Evolutionary conservation across 2,888 invertebrate species (phyloP), one percentile per base, ranked within the genome.

Genomic region (Drosophila picticornis): DNA sequence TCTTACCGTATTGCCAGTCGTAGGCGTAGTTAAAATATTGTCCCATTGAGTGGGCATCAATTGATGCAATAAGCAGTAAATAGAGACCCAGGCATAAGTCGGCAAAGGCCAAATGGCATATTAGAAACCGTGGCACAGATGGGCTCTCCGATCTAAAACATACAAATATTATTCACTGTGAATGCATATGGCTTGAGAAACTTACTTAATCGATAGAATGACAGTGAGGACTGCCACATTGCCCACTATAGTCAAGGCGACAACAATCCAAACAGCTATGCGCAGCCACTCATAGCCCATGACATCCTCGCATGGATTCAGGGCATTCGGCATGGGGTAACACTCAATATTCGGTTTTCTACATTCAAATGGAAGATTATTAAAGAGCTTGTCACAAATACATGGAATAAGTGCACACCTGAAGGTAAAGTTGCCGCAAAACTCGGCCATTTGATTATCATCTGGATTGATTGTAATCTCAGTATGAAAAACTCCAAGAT

Each of bases 21-120:
- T 96, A 98, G 4, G 98, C 98, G 92, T 96, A 96, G 92, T 98
- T 98, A 93, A 98, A 98, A 94, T 98, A 98, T 77, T 96, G 96
- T 3, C 97, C 97, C 87, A 96, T 96, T 0, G 98, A 98, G 82
- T 96, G 95, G 0, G 96, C 94, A 93, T 98, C 98, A 89, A 97
- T 96, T 1, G 96, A 95, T 0, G 98, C 98, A 46, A 98, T 94
- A 91, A 98, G 94, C 48, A 97, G 94, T 62, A 98, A 94, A 93
- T 98, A 98, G 2, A 97, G 91, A 0, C 97, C 98, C 94, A 98
- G 96, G 91, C 96, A 96, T 59, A 98, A 95, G 93, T 98, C 98
- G 0, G 98, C 98, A 91, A 97, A 96, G 0, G 98, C 97, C 69
- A 98, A 94, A 92, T 98, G 97, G 80, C 96, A 95, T 94, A 97